These are phyloP conservation scores for Pluvianellus socialis DNA, from an alignment of 2,113 vertebrate species.

Conservation along the genomic window DNA sequence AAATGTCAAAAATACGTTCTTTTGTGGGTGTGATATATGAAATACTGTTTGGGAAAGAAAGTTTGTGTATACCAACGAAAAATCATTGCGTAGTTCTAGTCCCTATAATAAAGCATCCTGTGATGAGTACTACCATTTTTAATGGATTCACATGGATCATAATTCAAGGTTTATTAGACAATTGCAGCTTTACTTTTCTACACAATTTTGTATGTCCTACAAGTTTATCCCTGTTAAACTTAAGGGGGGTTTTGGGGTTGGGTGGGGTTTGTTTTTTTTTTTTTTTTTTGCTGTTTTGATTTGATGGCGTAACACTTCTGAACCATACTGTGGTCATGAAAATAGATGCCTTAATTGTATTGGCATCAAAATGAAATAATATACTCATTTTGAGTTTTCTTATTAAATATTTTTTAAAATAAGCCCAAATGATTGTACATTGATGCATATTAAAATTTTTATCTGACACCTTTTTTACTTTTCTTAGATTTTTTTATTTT, in stretches of 20 bases:
- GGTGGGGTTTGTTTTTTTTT: background rate
- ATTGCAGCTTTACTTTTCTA: background rate
- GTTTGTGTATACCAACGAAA: background rate
- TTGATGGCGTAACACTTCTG: background rate
- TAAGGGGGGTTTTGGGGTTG: background rate
- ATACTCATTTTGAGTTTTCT: background rate
- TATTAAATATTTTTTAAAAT: background rate
- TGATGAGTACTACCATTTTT: background rate
- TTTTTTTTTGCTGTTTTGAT: background rate
- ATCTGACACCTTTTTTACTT: background rate
- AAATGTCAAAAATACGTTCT: accelerated
- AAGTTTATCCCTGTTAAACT: background rate
- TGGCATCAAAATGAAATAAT: background rate
- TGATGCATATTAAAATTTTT: background rate
- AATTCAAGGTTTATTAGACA: background rate
- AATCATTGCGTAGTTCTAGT: background rate
- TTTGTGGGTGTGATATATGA: background rate
- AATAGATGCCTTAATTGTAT: background rate
- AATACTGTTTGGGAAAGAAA: background rate
- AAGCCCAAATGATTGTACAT: background rate
- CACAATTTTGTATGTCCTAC: background rate
- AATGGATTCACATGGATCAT: background rate
- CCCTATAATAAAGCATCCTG: background rate
- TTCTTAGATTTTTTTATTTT: background rate
- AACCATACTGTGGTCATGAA: background rate